Evolutionary conservation across 1,140 invertebrate species (phyloP).

Genomic region (Trichoplusia ni): DNA sequence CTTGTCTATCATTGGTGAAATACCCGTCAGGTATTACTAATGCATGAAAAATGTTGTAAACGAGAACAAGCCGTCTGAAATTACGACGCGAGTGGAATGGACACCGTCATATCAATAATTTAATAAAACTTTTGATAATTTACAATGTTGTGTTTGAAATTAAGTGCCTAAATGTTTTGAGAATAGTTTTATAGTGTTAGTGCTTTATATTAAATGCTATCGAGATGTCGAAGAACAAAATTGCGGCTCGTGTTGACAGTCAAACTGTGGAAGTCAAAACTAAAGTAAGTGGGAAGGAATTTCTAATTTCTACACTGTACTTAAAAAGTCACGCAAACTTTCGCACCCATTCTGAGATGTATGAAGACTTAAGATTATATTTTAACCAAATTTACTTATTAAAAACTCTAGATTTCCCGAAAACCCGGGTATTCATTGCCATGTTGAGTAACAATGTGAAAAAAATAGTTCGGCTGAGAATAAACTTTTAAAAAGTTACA

Average conservation of each 20-base stretch:
- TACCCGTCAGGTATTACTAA: slow-evolving; percentile 58
- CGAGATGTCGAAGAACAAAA: slow-evolving; percentile 87
- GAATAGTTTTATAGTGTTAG: slow-evolving; percentile 58
- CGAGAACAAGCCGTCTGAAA: slow-evolving; percentile 57
- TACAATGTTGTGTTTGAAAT: slow-evolving; percentile 73
- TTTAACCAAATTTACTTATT: neutral
- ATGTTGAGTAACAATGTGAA: neutral
- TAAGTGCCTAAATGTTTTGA: slow-evolving; percentile 74
- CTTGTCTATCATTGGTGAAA: slow-evolving; percentile 47
- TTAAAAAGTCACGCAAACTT: slow-evolving; percentile 37
- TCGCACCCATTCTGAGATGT: neutral
- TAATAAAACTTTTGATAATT: slow-evolving; percentile 70
- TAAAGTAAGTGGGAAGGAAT: slow-evolving; percentile 82
- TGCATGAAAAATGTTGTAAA: slow-evolving; percentile 64
- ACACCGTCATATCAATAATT: slow-evolving; percentile 59
- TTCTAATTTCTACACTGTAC: slow-evolving; percentile 61
- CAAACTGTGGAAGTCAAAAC: slow-evolving; percentile 87
- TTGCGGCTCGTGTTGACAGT: slow-evolving; percentile 83
- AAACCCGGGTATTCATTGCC: neutral
- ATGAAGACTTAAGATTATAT: neutral
- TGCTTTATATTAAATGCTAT: slow-evolving; percentile 70
- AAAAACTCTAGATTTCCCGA: neutral
- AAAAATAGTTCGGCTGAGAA: neutral
- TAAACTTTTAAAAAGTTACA: neutral
- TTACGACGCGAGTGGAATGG: slow-evolving; percentile 74